phyloP scores from a whole-genome alignment of 2,113 vertebrate genomes.

The Holacanthus passer region DNA sequence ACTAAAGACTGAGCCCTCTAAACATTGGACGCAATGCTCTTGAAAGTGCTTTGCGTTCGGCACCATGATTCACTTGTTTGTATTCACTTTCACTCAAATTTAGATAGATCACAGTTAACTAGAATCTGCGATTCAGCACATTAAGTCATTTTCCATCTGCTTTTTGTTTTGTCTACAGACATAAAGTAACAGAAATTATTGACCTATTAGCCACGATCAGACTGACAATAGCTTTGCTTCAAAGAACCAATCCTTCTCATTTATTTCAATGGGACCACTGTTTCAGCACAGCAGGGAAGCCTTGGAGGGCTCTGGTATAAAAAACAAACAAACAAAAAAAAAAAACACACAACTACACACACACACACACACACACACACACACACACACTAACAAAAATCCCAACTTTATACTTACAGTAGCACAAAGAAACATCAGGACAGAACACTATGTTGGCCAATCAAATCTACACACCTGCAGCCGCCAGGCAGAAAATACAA shows the following conservation, averaged over 20 bases:
- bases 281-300: background rate
- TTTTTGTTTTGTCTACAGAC: background rate
- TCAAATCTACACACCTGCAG: background rate
- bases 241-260: too few species aligned
- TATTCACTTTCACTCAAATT: background rate
- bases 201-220: background rate
- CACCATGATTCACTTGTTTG: background rate
- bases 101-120: background rate
- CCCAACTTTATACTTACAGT: background rate
- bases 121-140: background rate
- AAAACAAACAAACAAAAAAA: background rate
- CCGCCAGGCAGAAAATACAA: background rate
- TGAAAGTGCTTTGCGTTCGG: background rate
- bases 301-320: background rate
- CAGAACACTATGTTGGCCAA: background rate
- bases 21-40: background rate
- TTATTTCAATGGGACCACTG: background rate
- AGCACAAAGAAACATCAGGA: background rate
- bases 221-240: background rate
- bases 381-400: too few species aligned
- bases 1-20: background rate
- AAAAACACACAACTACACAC: too few species aligned
- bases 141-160: background rate
- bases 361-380: too few species aligned
- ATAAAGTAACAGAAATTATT: background rate